Evolutionary conservation across 2,797 vertebrate species (phyloP).

Genomic region (Fratercula arctica): DNA sequence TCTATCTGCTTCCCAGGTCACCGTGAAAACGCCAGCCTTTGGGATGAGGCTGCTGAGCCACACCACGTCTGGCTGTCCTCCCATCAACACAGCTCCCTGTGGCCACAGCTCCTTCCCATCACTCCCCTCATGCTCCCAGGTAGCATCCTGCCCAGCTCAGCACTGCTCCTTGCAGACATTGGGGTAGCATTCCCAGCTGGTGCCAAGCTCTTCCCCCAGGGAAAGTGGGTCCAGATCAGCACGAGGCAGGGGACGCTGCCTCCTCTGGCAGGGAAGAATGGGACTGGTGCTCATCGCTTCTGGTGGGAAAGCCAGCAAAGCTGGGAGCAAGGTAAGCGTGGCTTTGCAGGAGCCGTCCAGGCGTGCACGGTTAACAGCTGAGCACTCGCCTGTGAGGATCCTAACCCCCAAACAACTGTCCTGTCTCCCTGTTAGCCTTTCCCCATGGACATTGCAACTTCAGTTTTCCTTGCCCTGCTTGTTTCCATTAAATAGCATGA

Average conservation of each 20-base stretch:
- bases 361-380: neutral
- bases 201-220: accelerated
- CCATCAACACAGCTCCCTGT: accelerated
- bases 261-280: neutral
- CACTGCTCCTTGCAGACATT: accelerated
- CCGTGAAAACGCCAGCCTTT: neutral
- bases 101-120: neutral
- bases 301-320: neutral
- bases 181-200: accelerated
- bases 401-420: neutral
- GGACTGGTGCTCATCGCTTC: accelerated
- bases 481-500: slow-evolving; percentile 26
- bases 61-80: neutral
- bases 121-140: neutral
- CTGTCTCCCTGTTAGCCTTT: neutral
- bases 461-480: neutral
- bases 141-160: neutral
- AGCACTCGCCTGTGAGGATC: neutral
- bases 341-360: neutral
- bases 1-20: slow-evolving; percentile 7
- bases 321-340: neutral
- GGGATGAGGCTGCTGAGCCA: neutral
- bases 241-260: neutral
- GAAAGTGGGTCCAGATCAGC: neutral
- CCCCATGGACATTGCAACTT: neutral